A percentile compares a stretch with the other conserved stretches of the same genome.
phyloP scores from a whole-genome alignment of 2,888 invertebrate species.

The Lasius fuliginosus region DNA sequence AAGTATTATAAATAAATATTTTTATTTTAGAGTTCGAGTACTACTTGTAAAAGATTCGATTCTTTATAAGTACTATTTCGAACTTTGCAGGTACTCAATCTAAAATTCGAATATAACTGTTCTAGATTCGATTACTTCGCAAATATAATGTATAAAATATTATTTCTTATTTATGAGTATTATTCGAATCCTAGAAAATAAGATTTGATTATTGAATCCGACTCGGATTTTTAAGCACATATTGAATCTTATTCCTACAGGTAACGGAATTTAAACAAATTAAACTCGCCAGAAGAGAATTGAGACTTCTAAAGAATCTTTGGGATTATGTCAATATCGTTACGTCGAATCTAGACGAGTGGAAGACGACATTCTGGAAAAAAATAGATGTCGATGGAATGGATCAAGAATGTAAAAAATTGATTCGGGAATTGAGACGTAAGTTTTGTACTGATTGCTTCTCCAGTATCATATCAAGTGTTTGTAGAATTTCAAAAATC shows the following conservation, averaged over 20 bases:
- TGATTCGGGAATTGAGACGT: slow-evolving; percentile 94
- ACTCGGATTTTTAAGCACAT: no score
- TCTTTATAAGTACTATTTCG: no score
- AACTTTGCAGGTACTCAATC: no score
- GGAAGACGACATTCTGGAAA: slow-evolving; percentile 98
- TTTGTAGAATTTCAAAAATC: neutral
- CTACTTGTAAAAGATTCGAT: no score
- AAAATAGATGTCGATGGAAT: slow-evolving; percentile 97
- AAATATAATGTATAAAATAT: no score
- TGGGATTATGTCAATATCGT: slow-evolving; percentile 97
- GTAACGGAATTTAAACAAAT: slow-evolving; percentile 94
- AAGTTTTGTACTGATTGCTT: slow-evolving; percentile 68
- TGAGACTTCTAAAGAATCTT: slow-evolving; percentile 92
- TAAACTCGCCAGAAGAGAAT: slow-evolving; percentile 91
- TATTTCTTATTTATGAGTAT: no score
- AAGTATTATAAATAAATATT: no score
- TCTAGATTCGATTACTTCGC: no score
- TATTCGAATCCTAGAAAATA: no score
- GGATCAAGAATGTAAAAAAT: slow-evolving; percentile 97
- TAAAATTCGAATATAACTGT: no score
- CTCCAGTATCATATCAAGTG: neutral
- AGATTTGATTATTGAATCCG: no score
- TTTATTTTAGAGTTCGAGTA: no score
- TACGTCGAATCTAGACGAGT: slow-evolving; percentile 94
- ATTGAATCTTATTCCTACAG: slow-evolving; percentile 79